Evolutionary conservation across 2,888 invertebrate genomes (phyloP).

Genomic region (Volucella zonaria): DNA sequence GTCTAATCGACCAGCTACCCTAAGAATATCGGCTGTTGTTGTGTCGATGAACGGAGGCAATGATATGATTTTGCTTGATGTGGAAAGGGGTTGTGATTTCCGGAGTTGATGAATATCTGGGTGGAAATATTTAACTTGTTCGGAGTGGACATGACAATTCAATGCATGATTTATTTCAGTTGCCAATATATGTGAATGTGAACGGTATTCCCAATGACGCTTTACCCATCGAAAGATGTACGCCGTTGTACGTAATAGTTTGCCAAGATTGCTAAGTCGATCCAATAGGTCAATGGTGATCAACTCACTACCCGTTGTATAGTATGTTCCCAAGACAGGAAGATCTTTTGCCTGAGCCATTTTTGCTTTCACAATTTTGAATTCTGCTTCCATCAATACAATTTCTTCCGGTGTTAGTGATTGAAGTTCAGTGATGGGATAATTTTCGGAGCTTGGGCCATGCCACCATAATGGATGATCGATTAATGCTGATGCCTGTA

Average conservation of each 20-base stretch:
- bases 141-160: too few relatives aligned
- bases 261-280: too few relatives aligned
- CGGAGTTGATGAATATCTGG: neutral
- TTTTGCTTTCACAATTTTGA: neutral
- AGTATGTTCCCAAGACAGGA: too few relatives aligned
- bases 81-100: neutral
- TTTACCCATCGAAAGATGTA: too few relatives aligned
- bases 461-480: constrained; percentile 5
- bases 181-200: too few relatives aligned
- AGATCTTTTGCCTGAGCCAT: too few relatives aligned
- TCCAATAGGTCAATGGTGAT: too few relatives aligned
- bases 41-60: constrained; percentile 26
- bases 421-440: neutral
- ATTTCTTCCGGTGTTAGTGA: neutral
- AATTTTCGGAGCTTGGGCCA: neutral
- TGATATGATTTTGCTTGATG: constrained; percentile 5
- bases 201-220: too few relatives aligned
- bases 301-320: too few relatives aligned
- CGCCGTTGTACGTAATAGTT: too few relatives aligned
- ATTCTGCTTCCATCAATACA: neutral
- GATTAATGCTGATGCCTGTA: neutral
- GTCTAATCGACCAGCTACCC: constrained; percentile 34
- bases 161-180: too few relatives aligned
- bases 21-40: constrained; percentile 2
- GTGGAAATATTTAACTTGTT: too few relatives aligned